These are phyloP conservation scores for Sebastes umbrosus DNA, from an alignment of 2,797 vertebrate genomes.

Conservation along the genomic window DNA sequence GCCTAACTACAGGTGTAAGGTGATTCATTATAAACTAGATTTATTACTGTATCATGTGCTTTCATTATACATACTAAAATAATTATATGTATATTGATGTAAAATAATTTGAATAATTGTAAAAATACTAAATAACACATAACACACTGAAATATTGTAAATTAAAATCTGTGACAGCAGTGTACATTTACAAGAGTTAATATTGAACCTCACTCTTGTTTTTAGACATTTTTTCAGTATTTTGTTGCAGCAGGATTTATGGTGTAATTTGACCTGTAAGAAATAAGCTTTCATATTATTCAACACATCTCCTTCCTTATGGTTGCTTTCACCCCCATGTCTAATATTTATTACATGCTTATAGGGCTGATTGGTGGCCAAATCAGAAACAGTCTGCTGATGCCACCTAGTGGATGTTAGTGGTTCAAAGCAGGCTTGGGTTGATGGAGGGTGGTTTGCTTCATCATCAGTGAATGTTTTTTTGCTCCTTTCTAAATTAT, in stretches of 20 bases:
- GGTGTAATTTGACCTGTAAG: neutral
- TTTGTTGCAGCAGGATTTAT: neutral
- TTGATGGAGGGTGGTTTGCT: neutral
- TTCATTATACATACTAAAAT: neutral
- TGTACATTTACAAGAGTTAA: neutral
- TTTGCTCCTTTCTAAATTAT: neutral
- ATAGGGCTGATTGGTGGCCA: neutral
- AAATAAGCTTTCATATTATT: neutral
- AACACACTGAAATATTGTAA: neutral
- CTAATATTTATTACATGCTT: neutral
- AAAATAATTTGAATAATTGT: neutral
- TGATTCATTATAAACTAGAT: neutral
- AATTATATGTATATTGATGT: neutral
- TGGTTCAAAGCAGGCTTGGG: neutral
- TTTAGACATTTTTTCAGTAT: neutral
- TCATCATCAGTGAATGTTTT: neutral
- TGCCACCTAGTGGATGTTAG: slow-evolving; percentile 61
- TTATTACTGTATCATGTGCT: neutral
- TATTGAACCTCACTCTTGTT: neutral
- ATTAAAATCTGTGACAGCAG: neutral
- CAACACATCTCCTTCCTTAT: neutral
- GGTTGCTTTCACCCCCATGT: neutral
- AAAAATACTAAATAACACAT: neutral
- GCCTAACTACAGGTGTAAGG: neutral
- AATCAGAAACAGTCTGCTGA: slow-evolving; percentile 1